phyloP scores from a whole-genome alignment of 2,888 invertebrate species.

The Drosophila pegasa region DNA sequence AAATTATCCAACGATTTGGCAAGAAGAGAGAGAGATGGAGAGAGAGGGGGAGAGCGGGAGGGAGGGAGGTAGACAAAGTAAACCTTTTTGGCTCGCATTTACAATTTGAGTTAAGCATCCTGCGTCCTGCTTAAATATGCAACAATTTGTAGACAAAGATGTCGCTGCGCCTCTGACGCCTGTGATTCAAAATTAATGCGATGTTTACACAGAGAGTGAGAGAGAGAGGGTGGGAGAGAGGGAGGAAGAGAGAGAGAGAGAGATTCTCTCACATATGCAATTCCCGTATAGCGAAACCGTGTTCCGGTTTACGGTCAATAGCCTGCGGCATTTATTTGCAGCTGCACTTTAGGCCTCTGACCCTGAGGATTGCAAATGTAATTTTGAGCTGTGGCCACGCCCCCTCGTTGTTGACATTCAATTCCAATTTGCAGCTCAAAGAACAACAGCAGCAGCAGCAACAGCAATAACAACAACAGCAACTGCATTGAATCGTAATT shows the following conservation, averaged over 20 bases:
- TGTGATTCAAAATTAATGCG: conserved; percentile 78
- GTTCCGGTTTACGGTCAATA: conserved; percentile 10
- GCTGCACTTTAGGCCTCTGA: conserved; percentile 8
- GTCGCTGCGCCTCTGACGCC: conserved; percentile 21
- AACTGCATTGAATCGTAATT: conserved; percentile 52
- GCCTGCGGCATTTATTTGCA: conserved; percentile 14
- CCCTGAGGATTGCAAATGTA: conserved; percentile 23
- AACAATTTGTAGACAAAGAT: conserved; percentile 74
- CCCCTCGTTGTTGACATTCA: conserved; percentile 34
- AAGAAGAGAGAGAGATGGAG: conserved; percentile 34
- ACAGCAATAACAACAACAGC: conserved; percentile 3
- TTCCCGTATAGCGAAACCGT: not conserved
- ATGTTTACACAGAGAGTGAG: no score
- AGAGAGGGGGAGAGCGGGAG: rapidly evolving
- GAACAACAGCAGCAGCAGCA: conserved; percentile 16
- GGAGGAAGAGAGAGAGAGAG: no score
- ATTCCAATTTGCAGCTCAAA: conserved; percentile 36
- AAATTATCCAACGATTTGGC: conserved; percentile 78
- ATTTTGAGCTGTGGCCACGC: conserved; percentile 22
- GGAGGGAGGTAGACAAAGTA: not conserved
- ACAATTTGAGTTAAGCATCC: conserved; percentile 10
- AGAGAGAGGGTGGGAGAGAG: no score
- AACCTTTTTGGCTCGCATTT: conserved; percentile 18
- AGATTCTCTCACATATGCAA: no score
- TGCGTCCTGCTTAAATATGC: conserved; percentile 59